These are phyloP conservation scores for Psophia crepitans DNA, from an alignment of 2,113 vertebrate genomes.

Conservation along the genomic window DNA sequence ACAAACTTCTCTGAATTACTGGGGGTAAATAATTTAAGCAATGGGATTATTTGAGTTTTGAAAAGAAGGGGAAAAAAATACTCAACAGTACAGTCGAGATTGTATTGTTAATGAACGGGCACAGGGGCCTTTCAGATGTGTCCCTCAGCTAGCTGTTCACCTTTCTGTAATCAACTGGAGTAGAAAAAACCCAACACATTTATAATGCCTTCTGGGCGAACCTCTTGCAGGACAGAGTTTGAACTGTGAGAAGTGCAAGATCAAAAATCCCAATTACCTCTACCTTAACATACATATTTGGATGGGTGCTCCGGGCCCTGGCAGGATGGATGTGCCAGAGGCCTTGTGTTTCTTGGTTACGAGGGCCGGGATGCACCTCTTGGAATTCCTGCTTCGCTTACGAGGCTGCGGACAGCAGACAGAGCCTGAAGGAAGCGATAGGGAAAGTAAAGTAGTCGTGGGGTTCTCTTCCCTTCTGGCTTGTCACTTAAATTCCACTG, in stretches of 20 bases:
- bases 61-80: not conserved
- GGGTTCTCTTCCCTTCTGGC: not conserved
- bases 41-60: not conserved
- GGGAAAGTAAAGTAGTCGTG: not conserved
- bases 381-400: not conserved
- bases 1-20: not conserved
- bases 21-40: not conserved
- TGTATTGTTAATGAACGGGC: not conserved
- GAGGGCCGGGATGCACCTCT: not conserved
- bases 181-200: not conserved
- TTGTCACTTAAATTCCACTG: not conserved
- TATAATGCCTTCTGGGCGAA: not conserved
- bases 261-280: rapidly evolving
- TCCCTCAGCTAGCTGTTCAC: not conserved
- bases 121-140: not conserved
- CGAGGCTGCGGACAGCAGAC: conserved; percentile 18
- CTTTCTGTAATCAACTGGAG: not conserved
- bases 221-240: not conserved
- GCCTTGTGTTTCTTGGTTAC: too few relatives aligned
- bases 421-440: not conserved
- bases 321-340: not conserved
- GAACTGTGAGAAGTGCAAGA: not conserved
- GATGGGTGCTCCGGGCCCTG: not conserved
- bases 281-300: not conserved
- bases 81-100: not conserved